Conservation (phyloP, 2,888 invertebrate genomes). For the Drosophila histrio region DNA sequence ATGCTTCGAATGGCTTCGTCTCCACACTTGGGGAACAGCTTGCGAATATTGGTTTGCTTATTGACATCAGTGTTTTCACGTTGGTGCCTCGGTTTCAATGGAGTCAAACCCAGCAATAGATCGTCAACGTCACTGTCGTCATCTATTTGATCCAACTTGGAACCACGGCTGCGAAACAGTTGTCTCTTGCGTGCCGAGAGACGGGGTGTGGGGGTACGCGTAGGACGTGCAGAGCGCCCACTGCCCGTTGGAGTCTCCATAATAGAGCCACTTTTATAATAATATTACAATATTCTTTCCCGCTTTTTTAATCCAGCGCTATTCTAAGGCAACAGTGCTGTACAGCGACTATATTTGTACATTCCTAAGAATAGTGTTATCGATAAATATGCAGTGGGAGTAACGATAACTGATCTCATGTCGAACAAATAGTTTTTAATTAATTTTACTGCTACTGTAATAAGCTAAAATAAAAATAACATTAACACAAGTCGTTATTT, state of each 20-base stretch:
- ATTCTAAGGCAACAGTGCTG: slow-evolving; percentile 43
- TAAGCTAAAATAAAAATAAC: neutral
- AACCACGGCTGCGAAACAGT: slow-evolving; percentile 84
- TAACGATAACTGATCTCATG: too few species aligned
- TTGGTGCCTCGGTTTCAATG: slow-evolving; percentile 41
- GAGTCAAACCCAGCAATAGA: slow-evolving; percentile 68
- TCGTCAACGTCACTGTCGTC: slow-evolving; percentile 64
- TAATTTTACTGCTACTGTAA: neutral
- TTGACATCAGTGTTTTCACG: slow-evolving; percentile 20
- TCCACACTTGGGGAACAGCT: slow-evolving; percentile 18
- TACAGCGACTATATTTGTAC: neutral
- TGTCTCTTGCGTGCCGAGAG: slow-evolving; percentile 88
- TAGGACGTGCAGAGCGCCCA: slow-evolving; percentile 58
- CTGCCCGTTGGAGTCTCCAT: slow-evolving; percentile 82
- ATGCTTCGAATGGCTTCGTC: neutral
- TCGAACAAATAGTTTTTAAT: neutral
- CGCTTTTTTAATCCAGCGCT: slow-evolving; percentile 64
- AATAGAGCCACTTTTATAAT: slow-evolving; percentile 23
- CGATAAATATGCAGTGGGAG: neutral
- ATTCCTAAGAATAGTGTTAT: neutral
- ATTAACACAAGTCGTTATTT: too few species aligned
- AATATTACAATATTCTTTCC: slow-evolving; percentile 47
- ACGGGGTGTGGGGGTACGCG: slow-evolving; percentile 85
- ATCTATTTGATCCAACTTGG: slow-evolving; percentile 45
- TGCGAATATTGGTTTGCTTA: slow-evolving; percentile 30